phyloP scores from a whole-genome alignment of 1,140 invertebrate species.

The Rhopalosiphum padi region DNA sequence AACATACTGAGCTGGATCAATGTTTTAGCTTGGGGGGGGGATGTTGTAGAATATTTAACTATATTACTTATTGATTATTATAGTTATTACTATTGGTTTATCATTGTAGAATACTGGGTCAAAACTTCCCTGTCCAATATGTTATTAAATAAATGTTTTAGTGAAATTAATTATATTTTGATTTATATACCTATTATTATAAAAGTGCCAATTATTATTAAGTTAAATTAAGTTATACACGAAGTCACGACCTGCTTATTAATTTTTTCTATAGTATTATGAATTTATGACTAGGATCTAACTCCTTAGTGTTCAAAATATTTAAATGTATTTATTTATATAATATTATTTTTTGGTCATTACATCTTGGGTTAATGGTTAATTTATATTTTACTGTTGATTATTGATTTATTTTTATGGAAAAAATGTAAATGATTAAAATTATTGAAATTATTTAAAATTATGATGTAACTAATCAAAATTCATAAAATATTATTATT shows the following conservation, averaged over 20 bases:
- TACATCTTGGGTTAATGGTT: neutral
- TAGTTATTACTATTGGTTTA: too few species aligned
- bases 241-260: neutral
- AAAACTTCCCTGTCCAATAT: too few species aligned
- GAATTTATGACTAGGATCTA: neutral
- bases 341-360: neutral
- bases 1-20: too few species aligned
- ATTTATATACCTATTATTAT: neutral
- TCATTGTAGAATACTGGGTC: too few species aligned
- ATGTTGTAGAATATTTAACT: too few species aligned
- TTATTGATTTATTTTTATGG: neutral
- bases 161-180: neutral
- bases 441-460: neutral
- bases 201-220: slow-evolving; percentile 7
- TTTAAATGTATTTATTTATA: neutral
- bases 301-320: neutral
- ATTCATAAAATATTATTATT: neutral
- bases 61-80: too few species aligned
- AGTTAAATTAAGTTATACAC: neutral
- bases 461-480: neutral
- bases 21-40: too few species aligned
- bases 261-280: neutral
- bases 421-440: neutral
- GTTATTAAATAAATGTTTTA: neutral
- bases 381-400: neutral